These are phyloP conservation scores for Acheta domesticus DNA, from an alignment of 2,888 invertebrate species.

Conservation along the genomic window DNA sequence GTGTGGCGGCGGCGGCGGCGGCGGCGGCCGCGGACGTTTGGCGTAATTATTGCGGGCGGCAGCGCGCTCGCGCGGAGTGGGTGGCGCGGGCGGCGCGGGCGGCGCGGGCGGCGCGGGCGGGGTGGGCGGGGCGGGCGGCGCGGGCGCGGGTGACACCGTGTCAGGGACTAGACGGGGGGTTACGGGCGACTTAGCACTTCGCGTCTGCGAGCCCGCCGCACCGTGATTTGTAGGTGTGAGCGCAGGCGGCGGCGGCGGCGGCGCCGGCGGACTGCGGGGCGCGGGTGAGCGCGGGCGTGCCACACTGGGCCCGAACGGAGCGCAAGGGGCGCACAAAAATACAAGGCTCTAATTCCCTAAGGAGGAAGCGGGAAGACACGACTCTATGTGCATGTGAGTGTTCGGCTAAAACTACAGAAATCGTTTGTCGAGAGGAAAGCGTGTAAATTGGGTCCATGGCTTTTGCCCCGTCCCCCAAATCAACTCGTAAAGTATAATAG, in stretches of 20 bases:
- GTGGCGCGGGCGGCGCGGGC: neutral
- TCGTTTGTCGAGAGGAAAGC: too few relatives aligned
- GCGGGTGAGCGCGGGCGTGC: neutral
- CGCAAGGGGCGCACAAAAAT: too few relatives aligned
- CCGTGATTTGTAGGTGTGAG: neutral
- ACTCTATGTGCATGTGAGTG: too few relatives aligned
- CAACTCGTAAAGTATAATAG: too few relatives aligned
- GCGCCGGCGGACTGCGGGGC: too few relatives aligned
- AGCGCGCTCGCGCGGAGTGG: neutral
- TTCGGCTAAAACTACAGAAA: too few relatives aligned
- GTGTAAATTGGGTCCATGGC: too few relatives aligned
- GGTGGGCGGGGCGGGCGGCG: neutral
- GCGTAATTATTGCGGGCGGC: slow-evolving; percentile 18
- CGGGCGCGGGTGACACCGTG: neutral
- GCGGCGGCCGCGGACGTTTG: neutral
- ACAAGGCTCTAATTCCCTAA: too few relatives aligned
- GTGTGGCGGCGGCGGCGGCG: neutral
- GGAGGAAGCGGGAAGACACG: too few relatives aligned
- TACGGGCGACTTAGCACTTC: slow-evolving; percentile 18
- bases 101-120: neutral
- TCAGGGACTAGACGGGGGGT: slow-evolving; percentile 2
- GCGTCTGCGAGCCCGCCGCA: neutral
- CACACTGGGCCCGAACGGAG: neutral
- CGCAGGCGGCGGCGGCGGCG: neutral
- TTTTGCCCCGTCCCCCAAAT: too few relatives aligned